phyloP scores from a whole-genome alignment of 2,113 vertebrate species.

The Microcebus jonahi region DNA sequence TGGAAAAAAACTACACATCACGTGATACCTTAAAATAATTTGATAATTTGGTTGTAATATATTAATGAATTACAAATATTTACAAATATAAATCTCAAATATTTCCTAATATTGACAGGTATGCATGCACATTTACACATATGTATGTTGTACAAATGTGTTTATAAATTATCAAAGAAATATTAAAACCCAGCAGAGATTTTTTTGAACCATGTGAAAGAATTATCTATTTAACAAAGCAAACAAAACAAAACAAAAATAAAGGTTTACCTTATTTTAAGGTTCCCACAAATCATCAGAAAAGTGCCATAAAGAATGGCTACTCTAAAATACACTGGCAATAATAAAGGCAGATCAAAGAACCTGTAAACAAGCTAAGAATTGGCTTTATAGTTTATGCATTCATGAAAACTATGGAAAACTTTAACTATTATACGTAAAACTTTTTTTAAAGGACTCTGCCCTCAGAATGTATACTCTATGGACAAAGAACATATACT shows the following conservation, averaged over 20 bases:
- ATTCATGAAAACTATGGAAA: neutral
- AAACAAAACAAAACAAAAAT: slow-evolving; percentile 41
- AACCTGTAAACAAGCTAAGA: neutral
- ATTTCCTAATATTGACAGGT: neutral
- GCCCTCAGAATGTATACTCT: neutral
- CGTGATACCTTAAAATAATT: neutral
- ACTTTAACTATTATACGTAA: neutral
- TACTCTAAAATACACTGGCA: neutral
- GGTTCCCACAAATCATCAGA: neutral
- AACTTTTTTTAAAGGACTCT: neutral
- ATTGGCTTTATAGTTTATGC: neutral
- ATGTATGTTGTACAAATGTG: neutral
- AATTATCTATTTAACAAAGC: neutral
- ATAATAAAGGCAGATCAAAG: neutral
- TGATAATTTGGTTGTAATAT: slow-evolving; percentile 13
- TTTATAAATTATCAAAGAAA: slow-evolving; percentile 37
- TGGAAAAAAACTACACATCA: neutral
- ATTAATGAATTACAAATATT: neutral
- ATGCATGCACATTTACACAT: neutral
- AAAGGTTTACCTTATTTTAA: neutral
- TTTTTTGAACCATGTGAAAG: neutral
- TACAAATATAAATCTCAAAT: neutral
- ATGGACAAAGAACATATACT: neutral
- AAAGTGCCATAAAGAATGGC: neutral
- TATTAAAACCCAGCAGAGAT: neutral